phyloP scores from a whole-genome alignment of 2,888 invertebrate genomes.

The Pterostichus niger region DNA sequence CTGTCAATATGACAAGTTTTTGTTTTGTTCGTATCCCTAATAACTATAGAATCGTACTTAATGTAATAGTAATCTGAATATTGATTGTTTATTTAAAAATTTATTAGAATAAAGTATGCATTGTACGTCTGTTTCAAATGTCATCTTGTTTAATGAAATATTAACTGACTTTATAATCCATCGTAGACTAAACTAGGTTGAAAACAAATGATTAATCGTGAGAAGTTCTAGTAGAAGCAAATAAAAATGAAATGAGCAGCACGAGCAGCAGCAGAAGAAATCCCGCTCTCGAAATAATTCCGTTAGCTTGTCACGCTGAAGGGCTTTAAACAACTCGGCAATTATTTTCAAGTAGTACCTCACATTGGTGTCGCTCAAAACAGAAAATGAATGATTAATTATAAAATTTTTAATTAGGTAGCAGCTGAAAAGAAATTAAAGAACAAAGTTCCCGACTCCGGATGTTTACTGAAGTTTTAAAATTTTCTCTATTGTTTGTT shows the following conservation, averaged over 20 bases:
- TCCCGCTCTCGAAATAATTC: constrained; percentile 34
- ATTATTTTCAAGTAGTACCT: constrained; percentile 36
- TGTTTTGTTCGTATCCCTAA: too few relatives aligned
- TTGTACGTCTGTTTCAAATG: too few relatives aligned
- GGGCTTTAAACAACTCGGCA: constrained; percentile 44
- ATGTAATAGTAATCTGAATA: too few relatives aligned
- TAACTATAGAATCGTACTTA: too few relatives aligned
- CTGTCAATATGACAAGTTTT: too few relatives aligned
- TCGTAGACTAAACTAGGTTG: constrained; percentile 18
- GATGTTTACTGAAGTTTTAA: constrained; percentile 32
- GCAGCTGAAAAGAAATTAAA: constrained; percentile 42
- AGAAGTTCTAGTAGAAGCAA: neutral
- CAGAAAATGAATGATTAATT: constrained; percentile 50
- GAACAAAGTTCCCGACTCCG: neutral
- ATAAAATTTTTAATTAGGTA: constrained; percentile 46
- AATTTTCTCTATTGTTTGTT: constrained; percentile 31
- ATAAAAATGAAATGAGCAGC: constrained; percentile 43
- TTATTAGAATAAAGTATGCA: too few relatives aligned
- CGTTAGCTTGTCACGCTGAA: constrained; percentile 27
- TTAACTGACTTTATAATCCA: neutral
- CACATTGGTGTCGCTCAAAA: constrained; percentile 30
- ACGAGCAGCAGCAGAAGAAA: constrained; percentile 5
- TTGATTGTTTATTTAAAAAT: too few relatives aligned
- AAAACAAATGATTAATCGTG: constrained; percentile 36
- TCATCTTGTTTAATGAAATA: too few relatives aligned